Percentiles rank a stretch among this genome's conserved stretches.
Conservation (phyloP, 2,113 vertebrate species). For the Rana temporaria region DNA sequence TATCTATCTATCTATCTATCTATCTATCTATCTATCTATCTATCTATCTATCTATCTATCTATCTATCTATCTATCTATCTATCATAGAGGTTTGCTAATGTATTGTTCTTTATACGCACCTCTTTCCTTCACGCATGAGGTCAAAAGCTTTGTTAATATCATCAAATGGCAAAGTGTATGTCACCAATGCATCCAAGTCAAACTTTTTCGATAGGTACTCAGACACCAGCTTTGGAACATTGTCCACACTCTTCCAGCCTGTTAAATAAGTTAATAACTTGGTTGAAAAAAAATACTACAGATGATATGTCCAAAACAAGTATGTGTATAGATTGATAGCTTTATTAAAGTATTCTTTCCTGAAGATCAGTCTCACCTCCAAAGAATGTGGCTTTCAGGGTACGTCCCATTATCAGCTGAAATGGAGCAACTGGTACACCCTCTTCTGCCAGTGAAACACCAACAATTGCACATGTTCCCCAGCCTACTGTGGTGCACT, state of each 20-base stretch:
- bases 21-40: too few species aligned
- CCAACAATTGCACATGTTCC: slow-evolving; percentile 58
- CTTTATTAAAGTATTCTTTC: neutral
- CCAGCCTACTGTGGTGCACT: slow-evolving; percentile 58
- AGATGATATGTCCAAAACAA: neutral
- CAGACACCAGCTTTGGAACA: slow-evolving; percentile 72
- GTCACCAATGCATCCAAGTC: slow-evolving; percentile 77
- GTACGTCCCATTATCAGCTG: slow-evolving; percentile 47
- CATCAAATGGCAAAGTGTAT: slow-evolving; percentile 74
- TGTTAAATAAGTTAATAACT: slow-evolving; percentile 51
- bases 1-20: too few species aligned
- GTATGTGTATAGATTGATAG: neutral
- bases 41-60: too few species aligned
- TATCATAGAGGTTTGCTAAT: neutral
- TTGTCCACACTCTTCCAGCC: slow-evolving; percentile 77
- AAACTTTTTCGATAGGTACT: slow-evolving; percentile 78
- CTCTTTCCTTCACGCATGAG: slow-evolving; percentile 75
- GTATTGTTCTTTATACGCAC: slow-evolving; percentile 59
- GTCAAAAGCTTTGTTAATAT: slow-evolving; percentile 78
- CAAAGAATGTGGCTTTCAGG: slow-evolving; percentile 49
- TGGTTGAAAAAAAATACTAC: neutral
- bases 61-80: neutral
- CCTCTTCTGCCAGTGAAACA: slow-evolving; percentile 50
- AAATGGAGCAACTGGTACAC: slow-evolving; percentile 31
- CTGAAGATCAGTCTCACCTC: slow-evolving; percentile 10